Evolutionary conservation across 2,888 invertebrate genomes (phyloP).

Genomic region (Lycaena phlaeas): DNA sequence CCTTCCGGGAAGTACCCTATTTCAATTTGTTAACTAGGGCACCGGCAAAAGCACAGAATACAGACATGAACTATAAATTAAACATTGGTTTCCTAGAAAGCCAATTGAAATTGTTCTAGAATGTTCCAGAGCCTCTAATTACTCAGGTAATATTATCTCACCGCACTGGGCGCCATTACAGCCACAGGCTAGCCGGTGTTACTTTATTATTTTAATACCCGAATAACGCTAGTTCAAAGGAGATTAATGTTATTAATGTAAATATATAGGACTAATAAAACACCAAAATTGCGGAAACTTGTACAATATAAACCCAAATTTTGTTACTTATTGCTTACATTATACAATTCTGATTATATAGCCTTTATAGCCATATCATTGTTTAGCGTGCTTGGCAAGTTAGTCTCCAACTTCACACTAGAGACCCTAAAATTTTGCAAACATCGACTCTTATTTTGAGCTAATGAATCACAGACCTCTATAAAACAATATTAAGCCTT

Average conservation of each 20-base stretch:
- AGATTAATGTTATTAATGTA: slow-evolving; percentile 5
- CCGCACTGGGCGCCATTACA: not conserved
- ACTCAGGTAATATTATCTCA: slow-evolving; percentile 1
- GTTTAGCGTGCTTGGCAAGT: not conserved
- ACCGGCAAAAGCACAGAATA: no score
- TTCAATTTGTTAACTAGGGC: no score
- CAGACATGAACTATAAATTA: no score
- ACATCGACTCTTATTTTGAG: no score
- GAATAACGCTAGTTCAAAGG: not conserved
- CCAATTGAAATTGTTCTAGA: no score
- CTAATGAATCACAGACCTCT: no score
- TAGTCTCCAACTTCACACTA: not conserved
- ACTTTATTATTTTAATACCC: slow-evolving; percentile 7
- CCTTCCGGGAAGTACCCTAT: no score
- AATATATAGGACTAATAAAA: not conserved
- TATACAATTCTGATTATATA: not conserved
- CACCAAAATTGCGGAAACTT: not conserved
- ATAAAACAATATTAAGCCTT: no score
- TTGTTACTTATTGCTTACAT: not conserved
- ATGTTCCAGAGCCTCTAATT: not conserved
- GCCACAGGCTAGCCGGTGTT: not conserved
- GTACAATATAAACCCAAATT: slow-evolving; percentile 4
- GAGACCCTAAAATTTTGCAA: not conserved
- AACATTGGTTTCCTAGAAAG: no score
- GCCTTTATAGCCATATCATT: not conserved